Evolutionary conservation across 2,888 invertebrate species (phyloP), one percentile per base, ranked within the genome.

Genomic region (Erebia epiphron): DNA sequence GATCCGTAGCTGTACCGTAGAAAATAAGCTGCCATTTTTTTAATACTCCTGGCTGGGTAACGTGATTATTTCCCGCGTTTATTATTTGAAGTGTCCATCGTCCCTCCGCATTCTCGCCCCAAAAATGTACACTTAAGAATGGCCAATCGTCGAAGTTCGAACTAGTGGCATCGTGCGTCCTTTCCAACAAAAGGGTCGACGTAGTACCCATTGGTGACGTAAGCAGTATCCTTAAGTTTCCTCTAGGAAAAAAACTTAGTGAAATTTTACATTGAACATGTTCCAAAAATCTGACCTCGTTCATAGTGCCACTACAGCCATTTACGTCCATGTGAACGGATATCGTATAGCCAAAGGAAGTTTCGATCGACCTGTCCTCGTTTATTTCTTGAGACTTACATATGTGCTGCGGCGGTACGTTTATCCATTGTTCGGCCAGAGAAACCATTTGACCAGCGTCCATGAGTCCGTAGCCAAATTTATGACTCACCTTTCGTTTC

Each of bases 391-490:
- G 96, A 54, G 97, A 97, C 89, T 98, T 97, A 94, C 99, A 99
- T 81, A 98, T 98, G 85, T 98, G 98, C 87, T 99, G 99, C 18
- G 97, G 96, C 11, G 99, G 99, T 61, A 98, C 98, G 64, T 96
- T 96, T 54, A 95, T 96, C 99, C 99, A 99, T 85, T 97, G 96
- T 88, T 98, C 97, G 9, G 99, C 99, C 80, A 98, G 92, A 70
- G 95, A 95, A 21, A 99, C 99, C 96, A 99, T 96, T 67, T 97
- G 97, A 49, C 96, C 97, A 18, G 98, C 99, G 91, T 99, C 99
- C 98, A 99, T 99, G 80, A 99, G 91, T n/a, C 99, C 99, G 88
- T 99, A 99, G 57, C 99, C 99, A 86, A 99, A 99, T 92, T 98
- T 98, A 90, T 99, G 98, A 83, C 98, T 98, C 72, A 98, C 98